phyloP scores from a whole-genome alignment of 53 echinoderm and acorn worm species.

The Echinometra lucunter region DNA sequence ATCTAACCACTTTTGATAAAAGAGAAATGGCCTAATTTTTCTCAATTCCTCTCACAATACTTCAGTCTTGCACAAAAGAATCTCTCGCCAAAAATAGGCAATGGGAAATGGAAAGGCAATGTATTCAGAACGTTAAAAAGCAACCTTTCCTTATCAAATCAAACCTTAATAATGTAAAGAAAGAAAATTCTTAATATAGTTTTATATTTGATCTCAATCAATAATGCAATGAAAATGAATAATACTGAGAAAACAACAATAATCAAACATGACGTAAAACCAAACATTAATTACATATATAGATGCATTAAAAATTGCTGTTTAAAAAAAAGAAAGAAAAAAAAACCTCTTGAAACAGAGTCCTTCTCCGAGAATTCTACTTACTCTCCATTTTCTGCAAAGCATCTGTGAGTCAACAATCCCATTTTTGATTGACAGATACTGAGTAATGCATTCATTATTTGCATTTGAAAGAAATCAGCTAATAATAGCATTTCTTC shows the following conservation, averaged over 20 bases:
- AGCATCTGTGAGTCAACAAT: conserved; percentile 55
- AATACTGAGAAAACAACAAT: neutral
- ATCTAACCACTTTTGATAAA: neutral
- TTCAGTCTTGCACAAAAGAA: neutral
- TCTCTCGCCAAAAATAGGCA: neutral
- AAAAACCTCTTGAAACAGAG: neutral
- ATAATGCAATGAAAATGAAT: neutral
- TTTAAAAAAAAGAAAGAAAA: too few relatives aligned
- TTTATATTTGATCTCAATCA: neutral
- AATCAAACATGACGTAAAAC: neutral
- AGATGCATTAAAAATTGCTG: too few relatives aligned
- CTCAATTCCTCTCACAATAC: neutral
- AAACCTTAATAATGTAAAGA: neutral
- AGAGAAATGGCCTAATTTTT: conserved; percentile 11
- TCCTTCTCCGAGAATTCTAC: neutral
- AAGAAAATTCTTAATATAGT: neutral
- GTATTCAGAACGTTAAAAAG: neutral
- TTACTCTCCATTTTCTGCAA: neutral
- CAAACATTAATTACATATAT: too few relatives aligned
- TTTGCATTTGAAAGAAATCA: conserved; percentile 69
- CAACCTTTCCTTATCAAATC: neutral
- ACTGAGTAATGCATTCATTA: conserved; percentile 27
- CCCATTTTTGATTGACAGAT: conserved; percentile 66
- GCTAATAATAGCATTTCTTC: conserved; percentile 53
- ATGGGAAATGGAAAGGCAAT: neutral